These are phyloP conservation scores for Lysandra coridon DNA, from an alignment of 2,888 invertebrate genomes.

Conservation along the genomic window DNA sequence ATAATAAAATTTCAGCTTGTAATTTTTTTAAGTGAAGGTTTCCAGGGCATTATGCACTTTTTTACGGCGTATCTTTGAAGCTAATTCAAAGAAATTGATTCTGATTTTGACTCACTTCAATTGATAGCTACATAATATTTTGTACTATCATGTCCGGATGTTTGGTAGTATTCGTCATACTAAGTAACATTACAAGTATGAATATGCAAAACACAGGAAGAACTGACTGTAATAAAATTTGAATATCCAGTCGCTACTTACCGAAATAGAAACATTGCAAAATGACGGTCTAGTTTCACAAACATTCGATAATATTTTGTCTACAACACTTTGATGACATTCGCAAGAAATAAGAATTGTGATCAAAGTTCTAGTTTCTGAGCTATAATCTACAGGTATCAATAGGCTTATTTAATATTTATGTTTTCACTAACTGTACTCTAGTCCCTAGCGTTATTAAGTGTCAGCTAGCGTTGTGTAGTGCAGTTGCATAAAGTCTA, in stretches of 20 bases:
- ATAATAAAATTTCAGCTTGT: background rate
- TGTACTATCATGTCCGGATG: background rate
- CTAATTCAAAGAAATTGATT: background rate
- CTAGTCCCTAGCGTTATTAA: too few species aligned
- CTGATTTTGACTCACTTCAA: background rate
- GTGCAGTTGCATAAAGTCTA: too few species aligned
- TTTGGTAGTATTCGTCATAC: background rate
- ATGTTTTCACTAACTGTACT: too few species aligned
- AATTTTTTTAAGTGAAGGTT: background rate
- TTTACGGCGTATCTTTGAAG: too few species aligned
- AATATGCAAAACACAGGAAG: background rate
- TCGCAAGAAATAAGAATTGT: background rate
- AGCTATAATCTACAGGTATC: background rate
- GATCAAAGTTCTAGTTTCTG: background rate
- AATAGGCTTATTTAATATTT: too few species aligned
- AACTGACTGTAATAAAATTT: background rate
- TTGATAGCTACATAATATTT: background rate
- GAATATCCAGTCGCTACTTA: background rate
- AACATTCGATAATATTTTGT: background rate
- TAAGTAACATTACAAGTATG: background rate
- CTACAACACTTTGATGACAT: background rate
- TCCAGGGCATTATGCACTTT: background rate
- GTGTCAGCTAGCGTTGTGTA: too few species aligned
- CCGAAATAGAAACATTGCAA: background rate
- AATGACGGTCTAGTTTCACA: conserved; percentile 2